Evolutionary conservation across 2,888 invertebrate genomes (phyloP).

Genomic region (Gari tellinella): DNA sequence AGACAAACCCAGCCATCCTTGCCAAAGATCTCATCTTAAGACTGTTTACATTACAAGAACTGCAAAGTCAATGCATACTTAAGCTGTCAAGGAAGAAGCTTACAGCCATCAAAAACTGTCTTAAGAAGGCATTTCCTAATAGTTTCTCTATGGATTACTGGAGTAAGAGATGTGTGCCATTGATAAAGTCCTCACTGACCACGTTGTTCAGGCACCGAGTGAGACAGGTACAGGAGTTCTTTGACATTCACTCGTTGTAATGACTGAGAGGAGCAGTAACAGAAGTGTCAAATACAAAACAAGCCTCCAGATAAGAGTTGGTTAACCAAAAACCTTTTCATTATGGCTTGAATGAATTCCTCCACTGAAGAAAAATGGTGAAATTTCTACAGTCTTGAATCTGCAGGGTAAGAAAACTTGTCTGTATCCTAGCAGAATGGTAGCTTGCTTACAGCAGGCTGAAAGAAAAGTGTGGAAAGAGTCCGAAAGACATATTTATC

Average conservation of each 20-base stretch:
- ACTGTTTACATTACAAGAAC: constrained; percentile 41
- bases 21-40: constrained; percentile 51
- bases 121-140: constrained; percentile 25
- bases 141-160: constrained; percentile 11
- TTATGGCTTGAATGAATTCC: too few species aligned
- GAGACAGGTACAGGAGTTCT: constrained; percentile 45
- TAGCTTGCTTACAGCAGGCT: too few species aligned
- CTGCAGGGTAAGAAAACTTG: too few species aligned
- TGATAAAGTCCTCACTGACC: constrained; percentile 39
- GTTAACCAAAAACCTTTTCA: too few species aligned
- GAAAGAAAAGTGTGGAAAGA: too few species aligned
- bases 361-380: too few species aligned
- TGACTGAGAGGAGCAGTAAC: too few species aligned
- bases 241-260: constrained; percentile 28
- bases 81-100: constrained; percentile 18
- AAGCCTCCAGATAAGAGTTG: too few species aligned
- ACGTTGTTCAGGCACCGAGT: constrained; percentile 47
- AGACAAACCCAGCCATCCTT: constrained; percentile 34
- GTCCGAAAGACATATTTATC: too few species aligned
- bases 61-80: constrained; percentile 14
- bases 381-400: too few species aligned
- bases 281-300: too few species aligned
- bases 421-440: too few species aligned
- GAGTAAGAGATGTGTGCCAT: constrained; percentile 25
- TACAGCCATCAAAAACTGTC: constrained; percentile 38